These are phyloP conservation scores for Ephialtes manifestator DNA, from an alignment of 2,888 invertebrate species.

Conservation along the genomic window DNA sequence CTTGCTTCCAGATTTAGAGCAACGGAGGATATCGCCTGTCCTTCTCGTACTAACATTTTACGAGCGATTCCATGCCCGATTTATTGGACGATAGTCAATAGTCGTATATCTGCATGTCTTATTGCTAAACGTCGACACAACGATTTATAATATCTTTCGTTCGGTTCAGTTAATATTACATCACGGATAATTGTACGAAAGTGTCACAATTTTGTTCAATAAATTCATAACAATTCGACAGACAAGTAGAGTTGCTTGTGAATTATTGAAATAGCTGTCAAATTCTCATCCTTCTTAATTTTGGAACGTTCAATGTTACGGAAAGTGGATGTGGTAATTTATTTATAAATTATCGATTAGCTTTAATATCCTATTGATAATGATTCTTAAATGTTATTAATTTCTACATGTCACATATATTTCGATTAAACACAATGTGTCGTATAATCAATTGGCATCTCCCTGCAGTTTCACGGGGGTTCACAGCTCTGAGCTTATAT, in stretches of 20 bases:
- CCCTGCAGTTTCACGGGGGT: background rate
- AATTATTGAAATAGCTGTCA: too few species aligned
- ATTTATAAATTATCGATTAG: too few species aligned
- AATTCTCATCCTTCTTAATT: too few species aligned
- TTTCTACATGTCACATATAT: background rate
- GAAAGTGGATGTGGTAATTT: too few species aligned
- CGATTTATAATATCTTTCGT: conserved; percentile 24
- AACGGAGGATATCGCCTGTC: conserved; percentile 29
- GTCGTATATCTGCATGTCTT: conserved; percentile 18
- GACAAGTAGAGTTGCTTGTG: too few species aligned
- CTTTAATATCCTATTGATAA: too few species aligned
- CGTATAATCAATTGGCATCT: background rate
- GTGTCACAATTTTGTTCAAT: too few species aligned
- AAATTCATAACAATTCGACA: too few species aligned
- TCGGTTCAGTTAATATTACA: background rate
- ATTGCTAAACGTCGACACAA: background rate
- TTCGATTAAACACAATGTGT: background rate
- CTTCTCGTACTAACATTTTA: conserved; percentile 34
- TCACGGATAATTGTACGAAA: background rate
- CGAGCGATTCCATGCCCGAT: conserved; percentile 53
- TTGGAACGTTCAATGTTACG: too few species aligned
- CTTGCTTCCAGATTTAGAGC: conserved; percentile 36
- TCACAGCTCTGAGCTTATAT: background rate
- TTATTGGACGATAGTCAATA: conserved; percentile 55
- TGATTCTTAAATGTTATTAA: background rate